phyloP scores from a whole-genome alignment of 2,888 invertebrate genomes.

The Scaptomyza polygonia region DNA sequence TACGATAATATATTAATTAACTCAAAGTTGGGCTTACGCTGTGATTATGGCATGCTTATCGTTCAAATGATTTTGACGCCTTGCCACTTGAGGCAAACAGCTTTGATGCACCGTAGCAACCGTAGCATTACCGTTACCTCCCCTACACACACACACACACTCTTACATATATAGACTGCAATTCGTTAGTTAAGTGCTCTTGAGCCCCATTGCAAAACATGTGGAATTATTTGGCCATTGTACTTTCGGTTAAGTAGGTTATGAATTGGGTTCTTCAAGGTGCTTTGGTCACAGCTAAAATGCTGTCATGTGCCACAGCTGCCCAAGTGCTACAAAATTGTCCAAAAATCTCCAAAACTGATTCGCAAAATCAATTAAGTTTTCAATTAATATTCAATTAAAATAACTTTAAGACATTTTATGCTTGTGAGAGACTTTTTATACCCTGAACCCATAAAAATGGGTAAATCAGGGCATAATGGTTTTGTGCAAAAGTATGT shows the following conservation, averaged over 20 bases:
- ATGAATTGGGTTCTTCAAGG: not conserved
- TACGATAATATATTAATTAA: slow-evolving; percentile 78
- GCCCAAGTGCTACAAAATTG: not conserved
- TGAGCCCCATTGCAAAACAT: slow-evolving; percentile 7
- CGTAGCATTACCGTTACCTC: not conserved
- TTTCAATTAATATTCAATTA: not conserved
- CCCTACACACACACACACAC: not conserved
- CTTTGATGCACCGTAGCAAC: slow-evolving; percentile 6
- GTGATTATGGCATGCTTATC: slow-evolving; percentile 61
- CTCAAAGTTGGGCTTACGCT: slow-evolving; percentile 52
- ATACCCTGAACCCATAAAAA: too few species aligned
- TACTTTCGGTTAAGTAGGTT: not conserved
- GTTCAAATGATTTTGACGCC: slow-evolving; percentile 47
- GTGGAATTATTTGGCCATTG: slow-evolving; percentile 20
- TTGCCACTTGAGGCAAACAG: slow-evolving; percentile 43
- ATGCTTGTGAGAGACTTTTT: not conserved
- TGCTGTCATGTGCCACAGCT: not conserved
- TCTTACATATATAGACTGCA: slow-evolving; percentile 12
- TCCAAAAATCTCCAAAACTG: not conserved
- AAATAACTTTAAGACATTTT: not conserved
- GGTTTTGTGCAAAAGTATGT: too few species aligned
- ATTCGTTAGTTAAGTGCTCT: slow-evolving; percentile 57
- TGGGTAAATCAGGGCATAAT: too few species aligned
- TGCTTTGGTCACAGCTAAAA: not conserved
- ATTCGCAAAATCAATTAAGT: not conserved